Evolutionary conservation across 1,140 invertebrate genomes (phyloP).

Genomic region (Cardiocondyla obscurior): DNA sequence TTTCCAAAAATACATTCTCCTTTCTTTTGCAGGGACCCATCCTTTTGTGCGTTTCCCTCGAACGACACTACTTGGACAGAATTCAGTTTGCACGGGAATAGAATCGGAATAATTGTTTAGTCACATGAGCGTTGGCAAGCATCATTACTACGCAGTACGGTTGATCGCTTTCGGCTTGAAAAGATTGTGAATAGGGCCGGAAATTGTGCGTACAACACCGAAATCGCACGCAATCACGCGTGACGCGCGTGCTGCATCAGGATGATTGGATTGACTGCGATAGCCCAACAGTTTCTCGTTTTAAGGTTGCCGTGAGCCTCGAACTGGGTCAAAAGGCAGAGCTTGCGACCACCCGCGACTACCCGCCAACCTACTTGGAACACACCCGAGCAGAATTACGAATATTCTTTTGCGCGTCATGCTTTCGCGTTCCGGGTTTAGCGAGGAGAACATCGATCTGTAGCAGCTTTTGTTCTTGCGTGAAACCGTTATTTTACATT

Average conservation of each 20-base stretch:
- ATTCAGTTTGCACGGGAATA: neutral
- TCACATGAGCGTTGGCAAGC: no score
- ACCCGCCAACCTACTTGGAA: conserved; percentile 62
- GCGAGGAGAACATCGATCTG: neutral
- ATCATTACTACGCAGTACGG: neutral
- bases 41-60: neutral
- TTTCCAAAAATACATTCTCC: neutral
- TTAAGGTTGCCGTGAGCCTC: conserved; percentile 63
- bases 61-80: neutral
- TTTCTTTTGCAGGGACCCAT: neutral
- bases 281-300: conserved; percentile 43
- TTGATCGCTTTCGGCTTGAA: neutral
- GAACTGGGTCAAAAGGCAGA: conserved; percentile 73
- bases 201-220: neutral
- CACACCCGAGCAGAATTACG: conserved; percentile 58
- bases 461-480: neutral
- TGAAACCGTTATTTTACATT: neutral
- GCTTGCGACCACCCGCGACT: conserved; percentile 32
- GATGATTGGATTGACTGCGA: conserved; percentile 39
- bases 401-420: conserved; percentile 59
- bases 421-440: neutral
- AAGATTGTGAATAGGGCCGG: neutral
- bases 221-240: conserved; percentile 32
- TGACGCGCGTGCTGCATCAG: conserved; percentile 15
- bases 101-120: neutral